A percentile compares a stretch with the other conserved stretches of the same genome.
Conservation (phyloP, 2,797 vertebrate species). For the Danio jaintianensis region DNA sequence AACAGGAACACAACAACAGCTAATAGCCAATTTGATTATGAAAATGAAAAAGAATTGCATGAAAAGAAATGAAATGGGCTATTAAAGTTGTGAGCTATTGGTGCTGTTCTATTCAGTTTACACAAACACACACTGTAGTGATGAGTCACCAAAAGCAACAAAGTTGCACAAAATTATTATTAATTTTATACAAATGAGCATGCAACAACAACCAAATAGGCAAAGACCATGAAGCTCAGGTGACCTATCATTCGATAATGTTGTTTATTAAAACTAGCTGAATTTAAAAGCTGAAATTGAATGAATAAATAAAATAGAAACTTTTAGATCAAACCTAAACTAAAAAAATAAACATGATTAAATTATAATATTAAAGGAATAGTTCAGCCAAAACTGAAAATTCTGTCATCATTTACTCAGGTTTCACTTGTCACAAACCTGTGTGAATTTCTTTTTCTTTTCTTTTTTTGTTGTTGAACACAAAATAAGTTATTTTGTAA, state of each 20-base stretch:
- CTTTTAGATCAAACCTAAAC: not conserved
- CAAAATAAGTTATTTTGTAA: no score
- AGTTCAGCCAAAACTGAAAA: no score
- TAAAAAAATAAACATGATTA: no score
- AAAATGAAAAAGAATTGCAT: no score
- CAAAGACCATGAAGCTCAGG: not conserved
- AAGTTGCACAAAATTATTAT: not conserved
- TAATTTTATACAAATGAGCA: not conserved
- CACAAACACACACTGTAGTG: not conserved
- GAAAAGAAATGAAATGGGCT: not conserved
- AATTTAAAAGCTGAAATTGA: no score
- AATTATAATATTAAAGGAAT: no score
- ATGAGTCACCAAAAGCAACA: not conserved
- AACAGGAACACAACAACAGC: not conserved
- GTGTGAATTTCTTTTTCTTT: no score
- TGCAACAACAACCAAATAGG: not conserved
- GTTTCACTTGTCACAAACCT: no score
- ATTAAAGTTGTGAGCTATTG: not conserved
- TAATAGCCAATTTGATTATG: no score
- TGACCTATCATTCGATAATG: not conserved
- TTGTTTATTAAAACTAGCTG: not conserved
- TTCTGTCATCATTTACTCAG: no score
- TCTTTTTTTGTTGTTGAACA: no score
- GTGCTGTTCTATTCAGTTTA: not conserved
- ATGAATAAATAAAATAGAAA: not conserved